Base-by-base conservation (phyloP, 2,888 invertebrate species). In the Athetis lepigone region DNA sequence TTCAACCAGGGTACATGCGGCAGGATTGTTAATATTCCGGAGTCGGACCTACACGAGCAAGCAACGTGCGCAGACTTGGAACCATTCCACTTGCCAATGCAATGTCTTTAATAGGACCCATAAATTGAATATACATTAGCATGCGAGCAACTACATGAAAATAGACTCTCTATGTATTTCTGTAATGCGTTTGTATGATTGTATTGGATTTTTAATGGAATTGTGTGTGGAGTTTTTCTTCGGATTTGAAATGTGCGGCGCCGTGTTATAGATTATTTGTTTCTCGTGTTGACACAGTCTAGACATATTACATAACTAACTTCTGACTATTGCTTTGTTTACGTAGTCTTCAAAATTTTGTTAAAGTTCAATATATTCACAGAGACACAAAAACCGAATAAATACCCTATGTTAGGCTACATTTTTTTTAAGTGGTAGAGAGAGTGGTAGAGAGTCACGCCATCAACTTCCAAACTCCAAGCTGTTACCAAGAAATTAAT, bases 81-180 rank as follows among this genome's bases (percentile, higher is more conserved):
- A 76, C 75, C 58, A 51, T 49, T 49, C 70, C 70, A 77, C 80
- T 80, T 75, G 66, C 85, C 84, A 78, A 87, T 88, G 90, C 90
- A 87, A 87, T 89, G 91, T 91, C 91, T 90, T 90, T 91, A 91
- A 91, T 90, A 89, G 90, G 80, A 70, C 72, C 81, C 85, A 90
- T 92, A 90, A 91, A 92, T 92, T 92, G 88, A 89, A 92, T 90
- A 88, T 80, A 85, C 82, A 89, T 89, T 88, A 85, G 79, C 81
- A 85, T 85, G 68, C 81, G 78, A 80, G 81, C 57, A 75, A 81
- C 75, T 81, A 78, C 76, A 75, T 74, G 78, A 79, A 83, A 83
- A 83, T 84, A 58, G 71, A 54, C 52, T 46, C 11, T 16, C 23
- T 52, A 33, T 50, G 43, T 49, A 27, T 62, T 55, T 56, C 40